A percentile compares a stretch with the other conserved stretches of the same genome.
Evolutionary conservation across 2,888 invertebrate genomes (phyloP).

Genomic region (Ophraella communa): DNA sequence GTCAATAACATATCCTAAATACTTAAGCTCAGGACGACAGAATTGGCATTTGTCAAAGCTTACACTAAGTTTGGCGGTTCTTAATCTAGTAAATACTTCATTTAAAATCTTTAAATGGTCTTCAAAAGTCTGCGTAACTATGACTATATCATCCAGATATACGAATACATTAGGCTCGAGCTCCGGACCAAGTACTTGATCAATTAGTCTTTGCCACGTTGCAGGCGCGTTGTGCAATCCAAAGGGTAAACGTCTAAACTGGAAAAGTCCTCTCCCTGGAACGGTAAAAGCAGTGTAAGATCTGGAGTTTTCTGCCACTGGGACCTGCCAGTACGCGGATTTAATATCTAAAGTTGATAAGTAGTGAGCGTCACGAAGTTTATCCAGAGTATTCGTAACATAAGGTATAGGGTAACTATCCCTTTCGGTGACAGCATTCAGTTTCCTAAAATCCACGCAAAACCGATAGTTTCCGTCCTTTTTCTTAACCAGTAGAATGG

Average conservation of each 20-base stretch:
- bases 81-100: conserved; percentile 39
- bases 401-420: conserved; percentile 25
- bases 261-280: not conserved
- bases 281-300: conserved; percentile 3
- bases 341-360: conserved; percentile 29
- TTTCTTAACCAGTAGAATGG: conserved; percentile 2
- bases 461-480: not conserved
- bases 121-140: conserved; percentile 35
- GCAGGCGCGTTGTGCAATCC: conserved; percentile 33
- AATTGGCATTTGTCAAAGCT: conserved; percentile 28
- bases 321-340: conserved; percentile 29
- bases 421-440: conserved; percentile 36
- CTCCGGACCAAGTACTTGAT: conserved; percentile 38
- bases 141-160: conserved; percentile 45
- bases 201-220: conserved; percentile 40
- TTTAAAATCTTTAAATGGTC: conserved; percentile 33
- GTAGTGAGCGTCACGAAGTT: conserved; percentile 1
- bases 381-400: conserved; percentile 18
- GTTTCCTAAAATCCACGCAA: not conserved
- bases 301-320: not conserved
- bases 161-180: conserved; percentile 40
- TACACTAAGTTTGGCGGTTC: conserved; percentile 36
- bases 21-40: conserved; percentile 17
- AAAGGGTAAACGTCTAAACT: not conserved
- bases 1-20: conserved; percentile 26